Percentiles rank a stretch among this genome's conserved stretches.
These are phyloP conservation scores for Maniola jurtina DNA, from an alignment of 1,140 invertebrate genomes.

Conservation along the genomic window DNA sequence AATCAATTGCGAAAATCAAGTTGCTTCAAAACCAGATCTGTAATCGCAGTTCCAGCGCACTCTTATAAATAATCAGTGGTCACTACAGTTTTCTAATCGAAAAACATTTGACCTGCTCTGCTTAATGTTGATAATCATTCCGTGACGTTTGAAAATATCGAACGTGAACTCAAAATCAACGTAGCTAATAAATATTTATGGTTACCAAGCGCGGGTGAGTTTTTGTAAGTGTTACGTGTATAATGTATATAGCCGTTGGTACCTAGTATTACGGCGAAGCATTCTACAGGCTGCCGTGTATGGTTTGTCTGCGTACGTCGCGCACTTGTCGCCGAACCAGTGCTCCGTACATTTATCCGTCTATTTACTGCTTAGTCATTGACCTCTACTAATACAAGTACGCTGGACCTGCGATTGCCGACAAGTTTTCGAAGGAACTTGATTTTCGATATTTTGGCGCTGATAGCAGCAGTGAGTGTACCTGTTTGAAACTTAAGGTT, in stretches of 20 bases:
- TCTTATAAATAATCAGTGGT: too few species aligned
- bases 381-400: too few species aligned
- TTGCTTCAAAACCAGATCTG: too few species aligned
- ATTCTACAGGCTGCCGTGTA: slow-evolving; percentile 61
- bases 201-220: slow-evolving; percentile 24
- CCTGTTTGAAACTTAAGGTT: too few species aligned
- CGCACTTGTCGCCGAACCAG: slow-evolving; percentile 42
- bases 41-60: too few species aligned
- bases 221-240: slow-evolving; percentile 39
- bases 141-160: slow-evolving; percentile 2
- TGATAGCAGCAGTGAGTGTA: too few species aligned
- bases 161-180: slow-evolving; percentile 6
- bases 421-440: too few species aligned
- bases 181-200: slow-evolving; percentile 11
- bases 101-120: not conserved
- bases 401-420: not conserved
- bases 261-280: slow-evolving; percentile 39
- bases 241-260: slow-evolving; percentile 18
- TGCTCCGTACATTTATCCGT: slow-evolving; percentile 42
- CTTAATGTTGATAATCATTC: not conserved
- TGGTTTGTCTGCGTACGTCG: slow-evolving; percentile 36
- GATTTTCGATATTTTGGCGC: too few species aligned
- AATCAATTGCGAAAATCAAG: too few species aligned
- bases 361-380: slow-evolving; percentile 15
- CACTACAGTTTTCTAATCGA: not conserved